Evolutionary conservation across 2,888 invertebrate species (phyloP).

Genomic region (Timandra comae): DNA sequence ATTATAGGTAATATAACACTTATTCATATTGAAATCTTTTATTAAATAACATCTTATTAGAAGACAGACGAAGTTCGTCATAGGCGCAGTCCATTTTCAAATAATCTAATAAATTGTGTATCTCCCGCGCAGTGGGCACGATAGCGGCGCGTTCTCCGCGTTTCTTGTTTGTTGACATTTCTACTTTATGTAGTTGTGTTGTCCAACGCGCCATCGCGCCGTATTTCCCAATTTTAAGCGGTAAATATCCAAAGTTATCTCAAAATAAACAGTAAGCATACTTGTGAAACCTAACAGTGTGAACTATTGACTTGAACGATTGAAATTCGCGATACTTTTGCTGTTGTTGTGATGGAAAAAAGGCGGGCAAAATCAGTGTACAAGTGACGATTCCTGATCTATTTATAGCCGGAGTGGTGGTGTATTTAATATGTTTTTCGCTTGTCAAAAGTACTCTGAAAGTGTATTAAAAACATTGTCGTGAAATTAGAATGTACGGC

Average conservation of each 20-base stretch:
- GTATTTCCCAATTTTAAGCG: conserved; percentile 44
- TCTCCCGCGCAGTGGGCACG: conserved; percentile 31
- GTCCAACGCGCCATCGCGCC: conserved; percentile 52
- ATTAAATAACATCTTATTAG: too few species aligned
- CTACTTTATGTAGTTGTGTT: conserved; percentile 56
- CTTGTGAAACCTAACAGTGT: conserved; percentile 30
- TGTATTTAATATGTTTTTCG: conserved; percentile 45
- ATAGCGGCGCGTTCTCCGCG: conserved; percentile 28
- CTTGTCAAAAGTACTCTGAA: conserved; percentile 21
- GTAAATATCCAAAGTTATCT: conserved; percentile 36
- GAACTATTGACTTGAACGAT: conserved; percentile 29
- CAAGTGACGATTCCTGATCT: conserved; percentile 58
- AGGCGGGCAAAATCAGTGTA: conserved; percentile 67
- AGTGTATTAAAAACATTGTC: conserved; percentile 27
- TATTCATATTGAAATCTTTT: too few species aligned
- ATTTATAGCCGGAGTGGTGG: conserved; percentile 62
- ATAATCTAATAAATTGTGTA: conserved; percentile 10
- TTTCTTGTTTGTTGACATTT: conserved; percentile 57
- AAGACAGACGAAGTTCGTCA: background rate
- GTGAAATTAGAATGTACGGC: conserved; percentile 20
- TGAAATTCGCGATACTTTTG: conserved; percentile 26
- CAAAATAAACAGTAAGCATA: conserved; percentile 30
- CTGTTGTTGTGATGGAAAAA: conserved; percentile 47
- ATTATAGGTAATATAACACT: too few species aligned
- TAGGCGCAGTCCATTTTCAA: too few species aligned